Percentiles rank a stretch among this genome's conserved stretches.
Conservation (phyloP, 1,140 invertebrate species). For the Diorhabda elongata region DNA sequence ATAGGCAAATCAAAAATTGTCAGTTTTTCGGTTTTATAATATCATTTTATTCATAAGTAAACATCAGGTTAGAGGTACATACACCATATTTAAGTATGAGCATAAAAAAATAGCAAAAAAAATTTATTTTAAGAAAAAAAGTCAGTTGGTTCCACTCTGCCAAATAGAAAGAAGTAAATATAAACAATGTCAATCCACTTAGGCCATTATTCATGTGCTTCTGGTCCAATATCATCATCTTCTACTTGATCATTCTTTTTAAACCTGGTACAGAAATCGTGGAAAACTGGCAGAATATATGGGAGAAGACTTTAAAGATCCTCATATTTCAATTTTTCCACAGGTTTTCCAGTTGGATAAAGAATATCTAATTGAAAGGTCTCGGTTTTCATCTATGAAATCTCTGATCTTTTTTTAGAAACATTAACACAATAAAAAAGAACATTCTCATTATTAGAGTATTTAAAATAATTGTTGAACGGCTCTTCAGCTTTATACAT, state of each 20-base stretch:
- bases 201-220: neutral
- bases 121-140: too few relatives aligned
- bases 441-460: neutral
- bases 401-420: neutral
- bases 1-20: too few relatives aligned
- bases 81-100: too few relatives aligned
- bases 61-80: too few relatives aligned
- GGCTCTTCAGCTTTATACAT: neutral
- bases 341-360: neutral
- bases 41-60: too few relatives aligned
- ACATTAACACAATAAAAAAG: neutral
- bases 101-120: too few relatives aligned
- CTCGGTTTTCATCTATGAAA: neutral
- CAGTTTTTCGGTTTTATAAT: too few relatives aligned
- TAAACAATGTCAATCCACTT: too few relatives aligned
- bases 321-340: neutral
- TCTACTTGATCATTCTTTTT: neutral
- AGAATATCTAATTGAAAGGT: neutral
- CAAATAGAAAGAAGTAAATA: too few relatives aligned
- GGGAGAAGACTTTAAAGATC: neutral
- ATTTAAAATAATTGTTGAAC: too few relatives aligned
- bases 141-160: too few relatives aligned
- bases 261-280: neutral
- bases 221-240: neutral
- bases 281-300: constrained; percentile 1